phyloP scores from a whole-genome alignment of 2,113 vertebrate genomes.

The Phycodurus eques region DNA sequence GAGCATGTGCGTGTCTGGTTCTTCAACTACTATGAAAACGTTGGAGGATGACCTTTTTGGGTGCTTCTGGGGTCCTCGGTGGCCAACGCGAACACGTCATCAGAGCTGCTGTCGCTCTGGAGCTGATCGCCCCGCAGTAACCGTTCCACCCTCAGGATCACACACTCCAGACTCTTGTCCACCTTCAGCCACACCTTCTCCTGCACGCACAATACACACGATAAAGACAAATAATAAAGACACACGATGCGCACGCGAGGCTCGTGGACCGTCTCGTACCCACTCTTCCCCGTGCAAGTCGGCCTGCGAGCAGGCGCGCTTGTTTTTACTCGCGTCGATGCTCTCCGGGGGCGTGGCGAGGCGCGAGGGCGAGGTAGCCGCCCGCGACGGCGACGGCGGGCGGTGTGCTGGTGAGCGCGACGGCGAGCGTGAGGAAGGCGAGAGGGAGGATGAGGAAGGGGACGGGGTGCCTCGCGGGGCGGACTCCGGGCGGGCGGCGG shows the following conservation, averaged over 20 bases:
- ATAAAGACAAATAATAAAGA: background rate
- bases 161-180: conserved; percentile 96
- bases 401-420: conserved; percentile 67
- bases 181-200: conserved; percentile 96
- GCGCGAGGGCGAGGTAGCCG: conserved; percentile 83
- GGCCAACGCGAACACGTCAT: conserved; percentile 83
- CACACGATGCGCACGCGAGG: background rate
- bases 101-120: conserved; percentile 84
- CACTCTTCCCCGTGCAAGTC: conserved; percentile 94
- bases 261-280: conserved; percentile 71
- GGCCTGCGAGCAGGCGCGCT: conserved; percentile 84
- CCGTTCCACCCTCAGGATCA: conserved; percentile 90
- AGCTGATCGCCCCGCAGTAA: conserved; percentile 86
- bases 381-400: conserved; percentile 79
- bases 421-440: conserved; percentile 76
- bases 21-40: background rate
- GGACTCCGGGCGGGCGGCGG: conserved; percentile 87
- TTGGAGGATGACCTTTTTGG: conserved; percentile 82
- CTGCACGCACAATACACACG: conserved; percentile 62
- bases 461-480: conserved; percentile 85
- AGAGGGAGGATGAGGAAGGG: conserved; percentile 86
- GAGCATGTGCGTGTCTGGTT: background rate
- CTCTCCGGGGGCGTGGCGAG: conserved; percentile 77
- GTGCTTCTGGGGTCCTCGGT: conserved; percentile 63
- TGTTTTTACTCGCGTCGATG: conserved; percentile 83